phyloP scores from a whole-genome alignment of 1,140 invertebrate genomes.

The Heliconius nattereri region DNA sequence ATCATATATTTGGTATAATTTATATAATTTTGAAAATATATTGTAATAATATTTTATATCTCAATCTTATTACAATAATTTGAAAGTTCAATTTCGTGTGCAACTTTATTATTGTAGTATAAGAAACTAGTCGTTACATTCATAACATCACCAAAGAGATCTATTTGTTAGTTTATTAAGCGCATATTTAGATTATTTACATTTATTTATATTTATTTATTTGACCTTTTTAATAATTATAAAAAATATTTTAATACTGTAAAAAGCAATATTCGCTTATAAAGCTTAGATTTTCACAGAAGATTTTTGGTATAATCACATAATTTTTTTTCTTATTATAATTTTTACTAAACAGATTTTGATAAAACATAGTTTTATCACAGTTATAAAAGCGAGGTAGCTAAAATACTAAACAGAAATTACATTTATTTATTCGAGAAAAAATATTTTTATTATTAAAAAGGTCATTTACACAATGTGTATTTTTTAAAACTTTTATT shows the following conservation, averaged over 20 bases:
- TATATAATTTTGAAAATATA: not conserved
- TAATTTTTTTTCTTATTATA: too few species aligned
- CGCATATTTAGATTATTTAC: slow-evolving; percentile 23
- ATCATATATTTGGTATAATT: too few species aligned
- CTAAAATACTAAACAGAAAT: not conserved
- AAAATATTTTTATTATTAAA: slow-evolving; percentile 7
- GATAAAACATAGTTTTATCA: too few species aligned
- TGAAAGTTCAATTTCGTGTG: slow-evolving; percentile 24
- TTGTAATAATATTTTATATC: not conserved
- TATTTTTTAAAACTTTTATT: not conserved
- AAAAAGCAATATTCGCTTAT: not conserved
- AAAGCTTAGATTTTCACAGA: not conserved
- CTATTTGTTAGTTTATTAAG: slow-evolving; percentile 19
- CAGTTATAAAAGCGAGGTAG: not conserved
- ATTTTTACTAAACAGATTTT: too few species aligned
- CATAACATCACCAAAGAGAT: slow-evolving; percentile 34
- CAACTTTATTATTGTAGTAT: slow-evolving; percentile 11
- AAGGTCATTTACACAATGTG: not conserved
- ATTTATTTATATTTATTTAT: slow-evolving; percentile 13
- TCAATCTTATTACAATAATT: not conserved
- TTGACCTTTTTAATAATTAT: not conserved
- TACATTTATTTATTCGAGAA: not conserved
- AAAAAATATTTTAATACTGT: not conserved
- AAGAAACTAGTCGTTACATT: slow-evolving; percentile 34
- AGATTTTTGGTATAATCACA: too few species aligned